Percentiles rank a stretch among this genome's conserved stretches.
phyloP scores from a whole-genome alignment of 1,140 invertebrate genomes.

The Scaptomyza pallida region DNA sequence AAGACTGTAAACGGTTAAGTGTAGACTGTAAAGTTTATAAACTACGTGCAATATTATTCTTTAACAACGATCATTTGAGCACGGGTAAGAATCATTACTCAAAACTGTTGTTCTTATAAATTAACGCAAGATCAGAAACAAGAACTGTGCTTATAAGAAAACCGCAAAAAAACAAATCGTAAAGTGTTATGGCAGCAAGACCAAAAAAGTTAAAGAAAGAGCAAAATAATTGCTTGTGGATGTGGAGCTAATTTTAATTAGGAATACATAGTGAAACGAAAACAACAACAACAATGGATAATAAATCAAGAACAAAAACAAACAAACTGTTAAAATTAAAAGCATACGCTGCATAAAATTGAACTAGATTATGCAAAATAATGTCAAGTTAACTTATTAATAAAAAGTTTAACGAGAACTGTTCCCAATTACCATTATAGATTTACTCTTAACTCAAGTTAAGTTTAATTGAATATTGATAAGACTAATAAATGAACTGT shows the following conservation, averaged over 20 bases:
- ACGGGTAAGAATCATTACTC: conserved; percentile 14
- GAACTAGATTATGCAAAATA: neutral
- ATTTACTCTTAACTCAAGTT: neutral
- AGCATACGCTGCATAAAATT: neutral
- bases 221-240: conserved; percentile 7
- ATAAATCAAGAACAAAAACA: too few relatives aligned
- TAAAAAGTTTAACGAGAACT: neutral
- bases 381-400: neutral
- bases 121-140: conserved; percentile 2
- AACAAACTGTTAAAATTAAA: too few relatives aligned
- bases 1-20: neutral
- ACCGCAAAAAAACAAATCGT: neutral
- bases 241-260: conserved; percentile 36
- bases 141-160: conserved; percentile 9
- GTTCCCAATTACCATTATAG: neutral
- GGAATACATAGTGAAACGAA: conserved; percentile 6
- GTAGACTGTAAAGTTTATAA: conserved; percentile 3
- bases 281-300: neutral
- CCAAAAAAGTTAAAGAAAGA: neutral
- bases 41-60: conserved; percentile 13
- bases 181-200: neutral
- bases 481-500: too few relatives aligned
- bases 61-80: conserved; percentile 16
- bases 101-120: neutral
- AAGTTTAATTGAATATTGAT: too few relatives aligned